These are phyloP conservation scores for Limnephilus auricula DNA, from an alignment of 2,888 invertebrate species.

Conservation along the genomic window DNA sequence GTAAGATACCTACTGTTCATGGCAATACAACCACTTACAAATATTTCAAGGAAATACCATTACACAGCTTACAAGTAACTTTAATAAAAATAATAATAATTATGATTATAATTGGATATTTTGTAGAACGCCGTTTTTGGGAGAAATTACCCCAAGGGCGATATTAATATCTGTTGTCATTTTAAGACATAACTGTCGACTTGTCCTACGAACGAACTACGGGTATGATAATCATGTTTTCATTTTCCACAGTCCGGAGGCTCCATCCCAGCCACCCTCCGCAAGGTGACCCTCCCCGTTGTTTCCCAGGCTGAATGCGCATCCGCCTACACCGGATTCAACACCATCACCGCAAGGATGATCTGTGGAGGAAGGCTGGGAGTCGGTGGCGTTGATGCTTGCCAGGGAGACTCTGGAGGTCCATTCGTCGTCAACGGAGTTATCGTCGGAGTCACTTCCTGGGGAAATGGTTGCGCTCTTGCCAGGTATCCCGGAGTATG, in stretches of 20 bases:
- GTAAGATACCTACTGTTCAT: not conserved
- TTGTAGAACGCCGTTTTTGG: too few species aligned
- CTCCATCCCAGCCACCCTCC: conserved; percentile 70
- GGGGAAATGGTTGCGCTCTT: conserved; percentile 79
- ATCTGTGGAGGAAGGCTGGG: conserved; percentile 72
- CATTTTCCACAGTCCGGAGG: conserved; percentile 69
- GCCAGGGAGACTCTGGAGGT: conserved; percentile 80
- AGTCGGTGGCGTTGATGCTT: conserved; percentile 73
- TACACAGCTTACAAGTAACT: too few species aligned
- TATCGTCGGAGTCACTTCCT: conserved; percentile 78
- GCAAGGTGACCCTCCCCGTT: conserved; percentile 72
- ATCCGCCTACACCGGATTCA: conserved; percentile 71
- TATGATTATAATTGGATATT: too few species aligned
- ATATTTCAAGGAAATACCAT: not conserved
- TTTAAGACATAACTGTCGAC: too few species aligned
- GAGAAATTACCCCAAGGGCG: too few species aligned
- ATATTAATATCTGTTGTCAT: too few species aligned
- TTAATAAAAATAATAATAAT: too few species aligned
- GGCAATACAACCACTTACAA: not conserved
- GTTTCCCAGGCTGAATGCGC: conserved; percentile 72
- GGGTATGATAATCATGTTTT: not conserved
- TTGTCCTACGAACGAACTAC: not conserved
- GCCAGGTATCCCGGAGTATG: conserved; percentile 63
- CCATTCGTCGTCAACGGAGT: conserved; percentile 74
- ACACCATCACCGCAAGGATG: conserved; percentile 73